Conservation (phyloP, 37 sponge, comb jelly and placozoan species). For the Cliona cf. orientalis region DNA sequence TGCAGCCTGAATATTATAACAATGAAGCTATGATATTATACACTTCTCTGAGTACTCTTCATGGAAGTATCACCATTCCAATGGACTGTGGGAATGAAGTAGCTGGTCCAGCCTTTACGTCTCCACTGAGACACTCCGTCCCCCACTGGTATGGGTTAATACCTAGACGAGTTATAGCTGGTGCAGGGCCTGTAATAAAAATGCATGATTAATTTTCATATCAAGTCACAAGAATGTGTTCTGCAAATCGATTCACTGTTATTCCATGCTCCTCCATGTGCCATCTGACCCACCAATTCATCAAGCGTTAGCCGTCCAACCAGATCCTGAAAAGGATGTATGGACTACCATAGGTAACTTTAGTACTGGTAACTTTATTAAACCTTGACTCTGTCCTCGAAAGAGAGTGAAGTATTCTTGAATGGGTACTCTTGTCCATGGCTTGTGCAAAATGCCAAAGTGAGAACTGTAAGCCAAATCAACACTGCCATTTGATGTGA, state of each 20-base stretch:
- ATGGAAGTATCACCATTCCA: constrained; percentile 62
- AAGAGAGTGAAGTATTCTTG: too few species aligned
- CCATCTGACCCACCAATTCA: too few species aligned
- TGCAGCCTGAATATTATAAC: constrained; percentile 32
- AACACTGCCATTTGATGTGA: too few species aligned
- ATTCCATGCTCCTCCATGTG: not conserved
- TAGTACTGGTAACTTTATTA: too few species aligned
- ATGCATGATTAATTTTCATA: not conserved
- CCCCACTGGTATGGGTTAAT: constrained; percentile 83
- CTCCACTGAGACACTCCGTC: constrained; percentile 64
- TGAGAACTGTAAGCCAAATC: too few species aligned
- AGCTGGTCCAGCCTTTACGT: constrained; percentile 55
- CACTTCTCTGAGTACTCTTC: too few species aligned
- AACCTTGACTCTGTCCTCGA: too few species aligned
- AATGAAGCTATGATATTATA: not conserved
- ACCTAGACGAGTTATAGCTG: constrained; percentile 61
- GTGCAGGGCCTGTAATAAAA: constrained; percentile 72
- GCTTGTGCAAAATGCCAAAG: too few species aligned
- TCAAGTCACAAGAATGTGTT: not conserved
- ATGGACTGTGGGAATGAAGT: constrained; percentile 61
- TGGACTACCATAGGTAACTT: too few species aligned
- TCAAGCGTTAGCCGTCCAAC: too few species aligned
- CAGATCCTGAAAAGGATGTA: not conserved
- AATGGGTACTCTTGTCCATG: too few species aligned
- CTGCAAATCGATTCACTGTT: not conserved